Conservation (phyloP, 2,113 vertebrate genomes). For the Myiopsitta monachus region DNA sequence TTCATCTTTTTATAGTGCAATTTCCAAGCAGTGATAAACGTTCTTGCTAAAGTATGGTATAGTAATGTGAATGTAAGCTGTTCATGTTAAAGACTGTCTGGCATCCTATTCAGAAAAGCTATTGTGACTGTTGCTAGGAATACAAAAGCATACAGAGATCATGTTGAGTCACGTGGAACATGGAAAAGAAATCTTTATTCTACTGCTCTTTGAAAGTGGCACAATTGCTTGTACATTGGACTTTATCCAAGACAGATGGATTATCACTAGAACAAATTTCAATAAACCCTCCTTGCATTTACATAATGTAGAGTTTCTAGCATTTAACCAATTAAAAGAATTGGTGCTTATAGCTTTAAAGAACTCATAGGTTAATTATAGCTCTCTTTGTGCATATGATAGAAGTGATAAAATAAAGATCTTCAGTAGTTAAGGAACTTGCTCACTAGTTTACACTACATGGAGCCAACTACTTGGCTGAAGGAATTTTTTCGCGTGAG, state of each 20-base stretch:
- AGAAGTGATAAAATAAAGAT: background rate
- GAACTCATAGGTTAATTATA: conserved; percentile 45
- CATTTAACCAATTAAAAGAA: conserved; percentile 28
- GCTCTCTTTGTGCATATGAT: background rate
- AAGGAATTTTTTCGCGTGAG: background rate
- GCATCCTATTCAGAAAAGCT: background rate
- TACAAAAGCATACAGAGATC: background rate
- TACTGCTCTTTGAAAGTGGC: background rate
- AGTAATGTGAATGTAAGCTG: background rate
- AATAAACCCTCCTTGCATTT: conserved; percentile 2
- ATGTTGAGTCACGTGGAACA: background rate
- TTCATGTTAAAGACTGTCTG: background rate
- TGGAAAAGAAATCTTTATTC: background rate
- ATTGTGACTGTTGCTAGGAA: background rate
- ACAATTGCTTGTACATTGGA: background rate
- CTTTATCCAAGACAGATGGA: conserved; percentile 49
- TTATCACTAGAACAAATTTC: conserved; percentile 18
- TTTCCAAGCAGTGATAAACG: background rate
- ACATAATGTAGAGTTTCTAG: background rate
- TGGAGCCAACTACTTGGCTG: background rate
- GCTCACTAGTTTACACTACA: background rate
- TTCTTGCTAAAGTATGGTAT: background rate
- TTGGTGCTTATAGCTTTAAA: conserved; percentile 21
- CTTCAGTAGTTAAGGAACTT: background rate
- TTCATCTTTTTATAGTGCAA: background rate